Conservation (phyloP, 2,797 vertebrate species). For the Huso huso region DNA sequence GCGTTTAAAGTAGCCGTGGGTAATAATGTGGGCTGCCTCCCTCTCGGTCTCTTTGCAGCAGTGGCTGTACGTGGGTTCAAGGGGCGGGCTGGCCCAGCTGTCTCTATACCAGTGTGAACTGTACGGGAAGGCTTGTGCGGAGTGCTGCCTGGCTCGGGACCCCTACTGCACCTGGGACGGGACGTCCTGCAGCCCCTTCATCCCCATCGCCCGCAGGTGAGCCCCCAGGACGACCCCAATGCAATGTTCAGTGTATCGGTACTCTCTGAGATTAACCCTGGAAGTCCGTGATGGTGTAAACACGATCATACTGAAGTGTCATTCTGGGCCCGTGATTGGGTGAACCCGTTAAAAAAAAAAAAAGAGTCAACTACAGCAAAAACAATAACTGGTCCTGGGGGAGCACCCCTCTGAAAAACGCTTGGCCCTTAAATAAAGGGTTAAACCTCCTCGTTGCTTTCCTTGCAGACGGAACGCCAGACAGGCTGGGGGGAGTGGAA, state of each 20-base stretch:
- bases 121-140: constrained; percentile 71
- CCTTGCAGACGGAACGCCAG: constrained; percentile 61
- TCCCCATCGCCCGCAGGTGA: constrained; percentile 48
- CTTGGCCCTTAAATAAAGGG: too few species aligned
- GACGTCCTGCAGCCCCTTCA: constrained; percentile 63
- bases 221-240: background rate
- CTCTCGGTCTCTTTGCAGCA: constrained; percentile 34
- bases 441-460: too few species aligned
- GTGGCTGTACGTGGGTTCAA: constrained; percentile 67
- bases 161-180: constrained; percentile 84
- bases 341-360: too few species aligned
- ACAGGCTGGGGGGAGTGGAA: constrained; percentile 31
- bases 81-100: constrained; percentile 68
- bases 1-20: background rate
- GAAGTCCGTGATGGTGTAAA: too few species aligned
- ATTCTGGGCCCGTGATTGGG: too few species aligned
- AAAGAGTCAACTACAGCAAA: too few species aligned
- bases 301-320: too few species aligned
- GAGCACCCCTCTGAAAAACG: too few species aligned
- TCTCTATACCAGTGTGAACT: constrained; percentile 74
- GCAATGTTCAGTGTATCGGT: too few species aligned
- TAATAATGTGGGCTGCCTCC: background rate
- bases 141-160: constrained; percentile 78
- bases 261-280: too few species aligned
- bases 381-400: too few species aligned